Base-by-base conservation (phyloP, 2,113 vertebrate genomes). In the Bucco capensis region DNA sequence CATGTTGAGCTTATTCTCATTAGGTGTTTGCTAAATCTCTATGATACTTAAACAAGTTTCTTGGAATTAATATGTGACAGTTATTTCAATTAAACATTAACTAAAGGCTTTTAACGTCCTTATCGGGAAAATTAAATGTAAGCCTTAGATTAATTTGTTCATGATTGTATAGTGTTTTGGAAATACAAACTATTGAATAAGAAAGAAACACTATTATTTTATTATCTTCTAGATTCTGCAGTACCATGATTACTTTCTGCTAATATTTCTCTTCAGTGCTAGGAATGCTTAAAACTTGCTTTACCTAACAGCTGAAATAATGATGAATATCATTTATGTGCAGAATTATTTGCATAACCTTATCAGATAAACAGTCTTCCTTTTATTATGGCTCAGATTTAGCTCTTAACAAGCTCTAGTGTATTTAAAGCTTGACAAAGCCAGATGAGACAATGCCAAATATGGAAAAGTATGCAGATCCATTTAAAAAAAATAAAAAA, bases 41-140 rank as follows among this genome's bases (percentile, higher is more conserved):
- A 2, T 40, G 67, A 83, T 69, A 37, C 23, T 66, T 31, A 91
- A 83, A 69, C 50, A 89, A 88, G 82, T 86, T 96, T 74, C 19
- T 65, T 47, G 75, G 83, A 89, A 93, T 95, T 85, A 89, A 88
- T 75, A 35, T 35, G 37, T 1, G 0, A 72, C 67, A 46, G 37
- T 82, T 78, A 92, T 94, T 96, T 95, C 90, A 93, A 94, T 89
- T 86, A 90, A 92, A 46, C 58, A 69, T 92, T 94, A 89, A 46
- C 72, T 83, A 58, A 89, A 60, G 83, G 76, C 56, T 94, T 96
- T 94, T 91, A 93, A 92, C 76, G 79, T 93, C 42, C 83, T 90
- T 91, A 90, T 92, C 31, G 3, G 40, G 62, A 69, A 77, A 96
- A 91, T 91, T 94, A 83, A 71, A 47, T 40, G 40, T 94, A 90